Evolutionary conservation across 2,888 invertebrate genomes (phyloP).

Genomic region (Eurytoma adleriae): DNA sequence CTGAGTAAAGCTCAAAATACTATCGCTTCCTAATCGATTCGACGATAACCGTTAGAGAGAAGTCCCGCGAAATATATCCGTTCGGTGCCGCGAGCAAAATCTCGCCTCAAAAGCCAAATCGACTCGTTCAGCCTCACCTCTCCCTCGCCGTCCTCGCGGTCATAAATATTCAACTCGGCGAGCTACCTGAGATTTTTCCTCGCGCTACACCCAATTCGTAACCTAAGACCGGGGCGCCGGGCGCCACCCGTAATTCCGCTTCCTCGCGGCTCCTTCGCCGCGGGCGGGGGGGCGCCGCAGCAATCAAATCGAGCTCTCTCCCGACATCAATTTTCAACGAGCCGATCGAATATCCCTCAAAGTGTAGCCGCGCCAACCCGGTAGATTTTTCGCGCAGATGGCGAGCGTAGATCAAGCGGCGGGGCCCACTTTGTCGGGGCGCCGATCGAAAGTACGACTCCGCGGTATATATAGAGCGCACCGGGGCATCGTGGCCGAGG

Average conservation of each 20-base stretch:
- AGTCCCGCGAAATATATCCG: neutral
- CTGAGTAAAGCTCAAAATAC: too few relatives aligned
- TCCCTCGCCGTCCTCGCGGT: neutral
- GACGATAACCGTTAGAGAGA: neutral
- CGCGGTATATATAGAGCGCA: too few relatives aligned
- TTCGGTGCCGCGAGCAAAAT: neutral
- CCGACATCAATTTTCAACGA: conserved; percentile 51
- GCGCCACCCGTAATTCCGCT: conserved; percentile 27
- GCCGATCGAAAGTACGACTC: too few relatives aligned
- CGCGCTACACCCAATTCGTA: conserved; percentile 18
- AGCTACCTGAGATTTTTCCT: conserved; percentile 11
- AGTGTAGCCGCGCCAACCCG: conserved; percentile 27
- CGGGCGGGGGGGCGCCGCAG: conserved; percentile 10
- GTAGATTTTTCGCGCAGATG: conserved; percentile 66
- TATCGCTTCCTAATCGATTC: too few relatives aligned
- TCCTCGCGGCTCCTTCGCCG: neutral
- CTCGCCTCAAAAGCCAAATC: neutral
- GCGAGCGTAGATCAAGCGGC: conserved; percentile 65
- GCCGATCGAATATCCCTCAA: conserved; percentile 36
- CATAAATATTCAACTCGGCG: conserved; percentile 35
- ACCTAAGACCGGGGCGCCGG: neutral
- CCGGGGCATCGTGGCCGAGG: neutral
- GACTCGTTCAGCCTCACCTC: too few relatives aligned
- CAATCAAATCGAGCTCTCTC: conserved; percentile 44
- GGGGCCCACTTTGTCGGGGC: conserved; percentile 64